These are phyloP conservation scores for Druon quercuslanigerum DNA, from an alignment of 1,140 invertebrate genomes.

Conservation along the genomic window DNA sequence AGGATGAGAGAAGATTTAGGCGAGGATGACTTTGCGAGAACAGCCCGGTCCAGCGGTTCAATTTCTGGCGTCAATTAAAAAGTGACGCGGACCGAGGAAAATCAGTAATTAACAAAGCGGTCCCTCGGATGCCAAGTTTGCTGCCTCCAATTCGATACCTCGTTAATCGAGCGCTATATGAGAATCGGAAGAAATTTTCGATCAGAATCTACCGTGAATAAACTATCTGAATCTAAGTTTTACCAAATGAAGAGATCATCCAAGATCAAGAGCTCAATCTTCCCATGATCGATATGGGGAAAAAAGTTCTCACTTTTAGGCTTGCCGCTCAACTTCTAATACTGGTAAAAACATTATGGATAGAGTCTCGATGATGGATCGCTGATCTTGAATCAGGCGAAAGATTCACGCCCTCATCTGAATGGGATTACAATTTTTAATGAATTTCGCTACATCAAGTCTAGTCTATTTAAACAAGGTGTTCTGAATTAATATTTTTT, in stretches of 20 bases:
- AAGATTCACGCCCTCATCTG: conserved; percentile 14
- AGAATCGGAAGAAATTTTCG: neutral
- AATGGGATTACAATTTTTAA: conserved; percentile 8
- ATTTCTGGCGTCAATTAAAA: conserved; percentile 76
- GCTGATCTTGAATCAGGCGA: neutral
- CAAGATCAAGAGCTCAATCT: conserved; percentile 18
- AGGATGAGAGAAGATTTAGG: conserved; percentile 57
- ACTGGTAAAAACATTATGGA: neutral
- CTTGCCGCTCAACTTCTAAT: conserved; percentile 27
- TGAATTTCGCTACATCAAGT: conserved; percentile 4
- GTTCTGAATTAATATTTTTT: too few species aligned
- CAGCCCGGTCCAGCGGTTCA: conserved; percentile 63
- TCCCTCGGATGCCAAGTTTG: conserved; percentile 19
- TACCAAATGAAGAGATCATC: conserved; percentile 18
- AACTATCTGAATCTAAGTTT: conserved; percentile 10
- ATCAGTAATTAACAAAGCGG: conserved; percentile 73
- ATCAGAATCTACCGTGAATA: conserved; percentile 14
- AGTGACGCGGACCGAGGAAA: conserved; percentile 74
- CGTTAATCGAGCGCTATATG: conserved; percentile 31
- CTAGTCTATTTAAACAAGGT: neutral
- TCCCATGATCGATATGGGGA: neutral
- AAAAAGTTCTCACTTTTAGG: neutral
- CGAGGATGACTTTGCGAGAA: conserved; percentile 69
- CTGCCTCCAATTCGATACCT: conserved; percentile 37
- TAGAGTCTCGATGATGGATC: neutral